Base-by-base conservation (phyloP, 53 echinoderm and acorn worm genomes). In the Temnopleurus reevesii region DNA sequence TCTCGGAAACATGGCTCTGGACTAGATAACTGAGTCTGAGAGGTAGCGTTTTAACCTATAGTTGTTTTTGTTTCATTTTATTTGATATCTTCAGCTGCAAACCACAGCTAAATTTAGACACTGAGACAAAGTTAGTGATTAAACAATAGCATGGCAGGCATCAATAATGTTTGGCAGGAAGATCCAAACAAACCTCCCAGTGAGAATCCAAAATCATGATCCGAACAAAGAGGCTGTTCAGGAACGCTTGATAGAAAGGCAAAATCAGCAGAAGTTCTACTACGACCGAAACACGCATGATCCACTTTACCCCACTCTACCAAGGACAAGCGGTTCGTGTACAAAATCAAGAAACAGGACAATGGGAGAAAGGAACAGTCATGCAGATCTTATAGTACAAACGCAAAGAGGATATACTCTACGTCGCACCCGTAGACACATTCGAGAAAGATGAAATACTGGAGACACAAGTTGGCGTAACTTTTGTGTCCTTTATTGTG, bases 131-230 rank as follows among this genome's bases (percentile, higher is more conserved):
- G n/a, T n/a, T n/a, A n/a, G n/a, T n/a, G n/a, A n/a, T n/a, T n/a
- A n/a, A n/a, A n/a, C n/a, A n/a, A n/a, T n/a, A n/a, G n/a, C n/a
- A n/a, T n/a, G n/a, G n/a, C n/a, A n/a, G n/a, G n/a, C n/a, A n/a
- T n/a, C n/a, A n/a, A n/a, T n/a, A n/a, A n/a, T 94, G 6, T 85
- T 84, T 45, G 83, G 83, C 45, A 45, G 94, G 33, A 92, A 92
- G 51, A 58, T 94, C 13, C 43, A 63, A 36, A 71, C 85, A 15
- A 92, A 81, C 35, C 79, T 94, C n/a, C 92, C 92, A 19, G 55
- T 59, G 21, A 91, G 53, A 54, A 90, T 86, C 89, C 51, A 44
- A 51, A 82, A 91, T 15, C 35, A 66, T 15, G 53, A 24, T 2
- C 53, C 46, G 2, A 6, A 35, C 5, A 83, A 23, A 41, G 90